Evolutionary conservation across 2,888 invertebrate genomes (phyloP).

Genomic region (Drosophila quasianomalipes): DNA sequence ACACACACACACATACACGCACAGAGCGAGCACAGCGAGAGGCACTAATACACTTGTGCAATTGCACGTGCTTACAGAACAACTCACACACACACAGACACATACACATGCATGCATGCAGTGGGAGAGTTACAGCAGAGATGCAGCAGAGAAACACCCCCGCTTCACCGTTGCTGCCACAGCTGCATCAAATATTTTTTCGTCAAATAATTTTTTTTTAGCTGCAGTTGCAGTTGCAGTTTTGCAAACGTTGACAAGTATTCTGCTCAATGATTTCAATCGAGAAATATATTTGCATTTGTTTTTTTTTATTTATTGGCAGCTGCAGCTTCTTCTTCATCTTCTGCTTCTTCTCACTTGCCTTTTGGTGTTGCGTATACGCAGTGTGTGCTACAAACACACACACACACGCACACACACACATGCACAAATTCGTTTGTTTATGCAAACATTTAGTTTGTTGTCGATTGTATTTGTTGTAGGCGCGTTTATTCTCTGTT

Average conservation of each 20-base stretch:
- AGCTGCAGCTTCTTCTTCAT: slow-evolving; percentile 16
- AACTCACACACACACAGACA: slow-evolving; percentile 18
- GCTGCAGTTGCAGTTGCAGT: slow-evolving; percentile 38
- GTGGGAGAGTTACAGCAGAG: slow-evolving; percentile 38
- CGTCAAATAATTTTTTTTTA: slow-evolving; percentile 12
- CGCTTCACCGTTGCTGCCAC: slow-evolving; percentile 28
- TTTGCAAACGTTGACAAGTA: slow-evolving; percentile 60
- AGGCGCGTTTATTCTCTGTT: slow-evolving; percentile 29
- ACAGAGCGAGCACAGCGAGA: slow-evolving; percentile 50
- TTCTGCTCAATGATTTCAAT: slow-evolving; percentile 19
- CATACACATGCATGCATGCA: slow-evolving; percentile 22
- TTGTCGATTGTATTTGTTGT: slow-evolving; percentile 34
- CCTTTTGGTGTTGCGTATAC: slow-evolving; percentile 64
- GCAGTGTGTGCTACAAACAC: slow-evolving; percentile 40
- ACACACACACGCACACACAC: slow-evolving; percentile 22
- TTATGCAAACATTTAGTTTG: slow-evolving; percentile 39
- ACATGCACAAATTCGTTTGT: slow-evolving; percentile 41
- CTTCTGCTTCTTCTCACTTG: not conserved
- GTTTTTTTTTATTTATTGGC: slow-evolving; percentile 25
- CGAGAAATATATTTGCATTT: slow-evolving; percentile 17
- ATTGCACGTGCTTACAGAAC: slow-evolving; percentile 54
- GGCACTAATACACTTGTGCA: slow-evolving; percentile 55
- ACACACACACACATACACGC: slow-evolving; percentile 5
- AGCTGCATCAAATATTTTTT: slow-evolving; percentile 34
- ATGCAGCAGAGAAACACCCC: slow-evolving; percentile 50